Base-by-base conservation (phyloP, 2,113 vertebrate species). In the Malaclemys terrapin region DNA sequence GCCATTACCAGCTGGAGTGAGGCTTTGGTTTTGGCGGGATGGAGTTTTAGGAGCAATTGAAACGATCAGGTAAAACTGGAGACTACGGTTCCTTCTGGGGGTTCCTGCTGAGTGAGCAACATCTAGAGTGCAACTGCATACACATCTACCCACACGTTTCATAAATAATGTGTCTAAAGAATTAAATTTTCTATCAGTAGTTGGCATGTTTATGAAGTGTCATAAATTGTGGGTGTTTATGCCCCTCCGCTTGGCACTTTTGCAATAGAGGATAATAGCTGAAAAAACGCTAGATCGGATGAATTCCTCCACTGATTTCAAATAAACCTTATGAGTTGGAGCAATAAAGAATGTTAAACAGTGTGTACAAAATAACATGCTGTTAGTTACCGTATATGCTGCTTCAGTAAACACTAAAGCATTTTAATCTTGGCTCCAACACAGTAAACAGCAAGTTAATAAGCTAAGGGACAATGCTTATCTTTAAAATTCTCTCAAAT, bases 371-470 rank as follows among this genome's bases (percentile, higher is more conserved):
- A 98, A 97, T 97, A 98, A 97, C 94, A 91, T 93, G 96, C 97
- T 96, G 96, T 96, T 97, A 97, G 87, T 88, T 95, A 88, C 87
- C 72, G n/a, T 97, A 95, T 96, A 97, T 93, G 82, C 95, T 97
- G 97, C 97, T 96, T 96, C 98, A 97, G 97, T 98, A 97, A 97
- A 95, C 97, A 98, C 91, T 98, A 97, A 98, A 94, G 89, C 92
- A 94, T 97, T 97, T 97, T 97, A 97, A 97, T 97, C 94, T 98
- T 88, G 78, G 89, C 95, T 96, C 94, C 94, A 96, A 85, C 75
- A 75, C 86, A 93, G 87, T 95, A 96, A 97, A 97, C 87, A 96
- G 95, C 78, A 94, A 97, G 94, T 96, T 97, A 97, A 96, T 96
- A 97, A 97, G 82, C 84, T 93, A 91, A 94, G 92, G 88, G 96